phyloP scores from a whole-genome alignment of 64 coral and sea anemone genomes.

The Montipora cactus region DNA sequence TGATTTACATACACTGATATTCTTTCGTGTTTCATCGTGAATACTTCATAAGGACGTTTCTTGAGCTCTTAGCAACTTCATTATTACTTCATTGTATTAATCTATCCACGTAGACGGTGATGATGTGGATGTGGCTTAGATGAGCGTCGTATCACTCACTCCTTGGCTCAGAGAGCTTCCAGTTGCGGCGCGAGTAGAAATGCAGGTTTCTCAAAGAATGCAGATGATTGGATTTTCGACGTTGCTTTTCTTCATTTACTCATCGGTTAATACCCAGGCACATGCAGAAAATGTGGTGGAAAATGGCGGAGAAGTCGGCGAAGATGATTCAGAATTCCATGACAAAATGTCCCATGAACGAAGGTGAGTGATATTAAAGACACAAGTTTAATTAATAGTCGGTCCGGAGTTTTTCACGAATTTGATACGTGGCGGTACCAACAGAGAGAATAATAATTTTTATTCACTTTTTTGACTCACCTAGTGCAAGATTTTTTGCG shows the following conservation, averaged over 20 bases:
- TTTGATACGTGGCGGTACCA: too few species aligned
- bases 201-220: not conserved
- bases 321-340: slow-evolving; percentile 35
- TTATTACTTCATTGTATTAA: not conserved
- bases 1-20: too few species aligned
- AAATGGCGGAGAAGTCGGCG: not conserved
- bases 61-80: not conserved
- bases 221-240: not conserved
- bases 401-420: too few species aligned
- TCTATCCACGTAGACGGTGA: slow-evolving; percentile 13
- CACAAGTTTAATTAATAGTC: too few species aligned
- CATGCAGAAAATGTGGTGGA: slow-evolving; percentile 33
- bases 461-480: too few species aligned
- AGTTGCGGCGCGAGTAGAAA: not conserved
- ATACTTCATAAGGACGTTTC: not conserved
- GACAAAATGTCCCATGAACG: slow-evolving; percentile 28
- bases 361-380: not conserved
- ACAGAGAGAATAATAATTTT: too few species aligned
- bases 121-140: not conserved
- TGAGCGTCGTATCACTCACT: not conserved
- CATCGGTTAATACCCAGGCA: not conserved
- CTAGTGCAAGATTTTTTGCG: too few species aligned
- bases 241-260: not conserved
- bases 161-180: not conserved
- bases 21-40: not conserved